Evolutionary conservation across 2,113 vertebrate genomes (phyloP).

Genomic region (Pterophyllum scalare): DNA sequence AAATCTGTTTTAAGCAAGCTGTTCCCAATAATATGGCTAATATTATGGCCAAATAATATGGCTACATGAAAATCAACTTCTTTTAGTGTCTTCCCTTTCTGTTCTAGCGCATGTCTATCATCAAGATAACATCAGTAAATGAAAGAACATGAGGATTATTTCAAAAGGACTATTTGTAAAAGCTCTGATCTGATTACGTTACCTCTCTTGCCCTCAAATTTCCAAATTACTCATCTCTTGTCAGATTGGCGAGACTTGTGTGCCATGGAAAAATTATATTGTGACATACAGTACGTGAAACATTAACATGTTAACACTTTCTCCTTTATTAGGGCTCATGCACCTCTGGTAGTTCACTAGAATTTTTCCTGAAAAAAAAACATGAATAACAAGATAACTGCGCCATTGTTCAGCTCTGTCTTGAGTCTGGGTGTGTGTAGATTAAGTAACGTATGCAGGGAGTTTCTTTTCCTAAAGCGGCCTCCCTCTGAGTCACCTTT

Average conservation of each 20-base stretch:
- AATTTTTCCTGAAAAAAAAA: background rate
- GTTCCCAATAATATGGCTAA: background rate
- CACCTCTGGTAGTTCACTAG: background rate
- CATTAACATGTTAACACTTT: background rate
- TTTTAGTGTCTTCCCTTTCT: background rate
- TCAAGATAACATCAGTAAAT: constrained; percentile 37
- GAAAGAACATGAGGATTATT: background rate
- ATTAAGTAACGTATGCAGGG: constrained; percentile 50
- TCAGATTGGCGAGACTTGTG: background rate
- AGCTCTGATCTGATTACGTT: background rate
- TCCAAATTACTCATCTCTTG: background rate
- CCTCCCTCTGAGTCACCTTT: constrained; percentile 58
- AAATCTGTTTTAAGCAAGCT: background rate
- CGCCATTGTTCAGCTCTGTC: constrained; percentile 41
- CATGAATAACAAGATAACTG: constrained; percentile 37
- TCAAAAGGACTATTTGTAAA: background rate
- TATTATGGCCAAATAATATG: background rate
- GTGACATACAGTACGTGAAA: background rate
- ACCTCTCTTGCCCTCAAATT: background rate
- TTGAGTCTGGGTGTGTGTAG: constrained; percentile 66
- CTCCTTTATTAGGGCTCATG: constrained; percentile 2
- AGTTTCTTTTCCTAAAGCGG: constrained; percentile 64
- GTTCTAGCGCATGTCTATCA: background rate
- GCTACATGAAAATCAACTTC: background rate
- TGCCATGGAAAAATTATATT: background rate